Evolutionary conservation across 2,113 vertebrate species (phyloP).

Genomic region (Phylloscopus trochilus): DNA sequence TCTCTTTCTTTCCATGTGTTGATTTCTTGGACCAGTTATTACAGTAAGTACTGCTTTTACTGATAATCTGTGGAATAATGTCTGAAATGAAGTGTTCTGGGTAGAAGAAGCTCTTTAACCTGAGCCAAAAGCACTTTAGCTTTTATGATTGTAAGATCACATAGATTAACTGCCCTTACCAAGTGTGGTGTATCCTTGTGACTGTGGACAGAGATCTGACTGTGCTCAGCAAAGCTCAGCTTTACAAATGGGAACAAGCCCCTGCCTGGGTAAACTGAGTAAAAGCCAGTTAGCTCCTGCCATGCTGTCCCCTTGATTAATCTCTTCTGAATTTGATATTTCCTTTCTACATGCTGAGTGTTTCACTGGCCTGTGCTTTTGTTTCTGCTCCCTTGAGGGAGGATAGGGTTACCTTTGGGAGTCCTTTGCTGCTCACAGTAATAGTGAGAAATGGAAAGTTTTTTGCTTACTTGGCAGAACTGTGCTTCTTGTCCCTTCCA

Average conservation of each 20-base stretch:
- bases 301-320: not conserved
- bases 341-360: not conserved
- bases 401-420: slow-evolving; percentile 30
- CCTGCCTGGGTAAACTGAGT: not conserved
- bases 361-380: slow-evolving; percentile 17
- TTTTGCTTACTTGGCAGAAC: slow-evolving; percentile 15
- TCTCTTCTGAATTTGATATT: slow-evolving; percentile 9
- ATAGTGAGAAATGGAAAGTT: slow-evolving; percentile 27
- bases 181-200: not conserved
- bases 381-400: slow-evolving; percentile 7
- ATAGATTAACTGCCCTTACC: not conserved
- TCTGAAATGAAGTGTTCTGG: not conserved
- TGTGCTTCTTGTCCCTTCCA: not conserved
- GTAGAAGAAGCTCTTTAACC: not conserved
- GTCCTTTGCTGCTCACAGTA: not conserved
- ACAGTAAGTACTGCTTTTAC: slow-evolving; percentile 77
- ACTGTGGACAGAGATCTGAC: not conserved
- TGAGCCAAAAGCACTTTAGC: not conserved
- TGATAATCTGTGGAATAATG: not conserved
- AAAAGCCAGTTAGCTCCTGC: not conserved
- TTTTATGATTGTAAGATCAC: not conserved
- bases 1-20: slow-evolving; percentile 73
- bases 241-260: not conserved
- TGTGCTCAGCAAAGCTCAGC: not conserved
- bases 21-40: slow-evolving; percentile 77